A percentile compares a stretch with the other conserved stretches of the same genome.
These are phyloP conservation scores for Muntiacus reevesi DNA, from an alignment of 2,113 vertebrate genomes.

Conservation along the genomic window DNA sequence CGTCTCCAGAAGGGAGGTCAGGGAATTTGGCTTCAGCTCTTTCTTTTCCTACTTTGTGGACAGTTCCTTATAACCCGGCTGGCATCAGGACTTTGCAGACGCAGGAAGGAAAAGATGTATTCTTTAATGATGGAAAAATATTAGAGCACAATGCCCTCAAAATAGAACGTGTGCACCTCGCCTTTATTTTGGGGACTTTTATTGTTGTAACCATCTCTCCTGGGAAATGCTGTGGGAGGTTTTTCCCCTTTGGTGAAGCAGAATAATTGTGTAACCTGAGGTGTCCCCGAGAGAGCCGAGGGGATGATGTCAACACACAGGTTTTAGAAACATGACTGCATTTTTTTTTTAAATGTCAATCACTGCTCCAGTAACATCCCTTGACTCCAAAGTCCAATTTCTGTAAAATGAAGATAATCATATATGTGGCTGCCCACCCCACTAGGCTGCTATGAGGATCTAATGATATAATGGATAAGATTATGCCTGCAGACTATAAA, in stretches of 20 bases:
- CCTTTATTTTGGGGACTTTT: constrained; percentile 61
- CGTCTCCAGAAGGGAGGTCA: background rate
- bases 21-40: background rate
- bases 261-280: constrained; percentile 53
- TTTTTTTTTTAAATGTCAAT: background rate
- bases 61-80: background rate
- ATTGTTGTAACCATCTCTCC: constrained; percentile 48
- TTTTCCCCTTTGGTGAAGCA: constrained; percentile 27
- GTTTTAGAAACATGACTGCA: background rate
- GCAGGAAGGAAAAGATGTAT: constrained; percentile 61
- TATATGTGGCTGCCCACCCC: background rate
- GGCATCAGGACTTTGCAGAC: constrained; percentile 27
- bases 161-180: constrained; percentile 51
- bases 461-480: background rate
- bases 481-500: background rate
- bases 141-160: constrained; percentile 60
- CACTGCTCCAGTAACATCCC: background rate
- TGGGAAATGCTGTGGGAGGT: constrained; percentile 50
- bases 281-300: background rate
- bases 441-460: background rate
- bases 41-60: constrained; percentile 22
- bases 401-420: background rate
- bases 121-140: constrained; percentile 67
- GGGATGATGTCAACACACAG: background rate
- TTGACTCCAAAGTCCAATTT: background rate